Evolutionary conservation across 1,140 invertebrate species (phyloP), one percentile per base, ranked within the genome.

Genomic region (Zaprionus tsacasi): DNA sequence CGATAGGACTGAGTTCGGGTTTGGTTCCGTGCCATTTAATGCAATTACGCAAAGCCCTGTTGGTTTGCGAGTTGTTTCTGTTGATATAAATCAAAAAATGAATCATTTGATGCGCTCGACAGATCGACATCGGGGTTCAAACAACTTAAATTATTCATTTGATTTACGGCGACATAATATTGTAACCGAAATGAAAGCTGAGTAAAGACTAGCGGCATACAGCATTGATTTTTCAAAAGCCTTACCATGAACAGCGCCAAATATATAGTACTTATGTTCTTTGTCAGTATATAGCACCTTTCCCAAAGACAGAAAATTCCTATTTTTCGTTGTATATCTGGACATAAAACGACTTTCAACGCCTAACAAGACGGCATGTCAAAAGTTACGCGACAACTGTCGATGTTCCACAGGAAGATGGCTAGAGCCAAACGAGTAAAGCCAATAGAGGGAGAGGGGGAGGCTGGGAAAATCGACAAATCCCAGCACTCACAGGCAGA

Each of bases 1-100:
- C 76, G 68, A 80, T 83, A 77, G 64, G 79, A 79, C 82, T 50
- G 55, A 15, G 35, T 40, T 36, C 36, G 56, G 67, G 81, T 81
- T 85, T 64, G 66, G 83, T 87, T 88, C 80, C 83, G 82, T 88
- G 68, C 83, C 83, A 88, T 88, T 88, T 88, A 88, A 88, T 88
- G 83, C 83, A 87, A 87, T 87, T 87, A 82, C 77, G 76, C 59
- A 88, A 79, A 88, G 83, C 77, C 54, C 43, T 69, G 27, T 73
- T 52, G 59, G 48, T 38, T 56, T 64, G 40, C 45, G 36, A 50
- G 38, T 45, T 64, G 60, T 48, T 50, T 50, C 45, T 63, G 60
- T 45, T 60, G 80, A 88, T 79, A 82, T 88, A 78, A 87, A 88
- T 88, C 77, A 82, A 81, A 87, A 72, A 74, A 70, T 55, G 40